Evolutionary conservation across 64 coral and sea anemone species (phyloP).

Genomic region (Hydrozoanthus tunicans): DNA sequence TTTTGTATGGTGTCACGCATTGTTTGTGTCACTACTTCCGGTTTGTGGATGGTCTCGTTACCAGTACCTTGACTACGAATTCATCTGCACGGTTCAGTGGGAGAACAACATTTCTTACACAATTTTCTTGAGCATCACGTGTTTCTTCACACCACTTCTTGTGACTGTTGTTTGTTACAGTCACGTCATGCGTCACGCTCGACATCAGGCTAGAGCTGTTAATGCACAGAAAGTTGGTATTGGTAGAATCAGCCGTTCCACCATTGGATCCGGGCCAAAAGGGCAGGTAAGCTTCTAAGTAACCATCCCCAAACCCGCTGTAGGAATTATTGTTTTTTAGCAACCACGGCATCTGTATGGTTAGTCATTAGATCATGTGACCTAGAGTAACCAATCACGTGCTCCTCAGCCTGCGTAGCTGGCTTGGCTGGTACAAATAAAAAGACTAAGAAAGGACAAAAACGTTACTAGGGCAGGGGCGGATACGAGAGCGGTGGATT

Average conservation of each 20-base stretch:
- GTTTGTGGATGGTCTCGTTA: constrained; percentile 74
- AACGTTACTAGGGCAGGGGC: too few relatives aligned
- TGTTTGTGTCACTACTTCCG: constrained; percentile 54
- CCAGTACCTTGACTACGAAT: constrained; percentile 66
- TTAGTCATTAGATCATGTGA: too few relatives aligned
- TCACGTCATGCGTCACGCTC: constrained; percentile 62
- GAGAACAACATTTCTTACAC: constrained; percentile 48
- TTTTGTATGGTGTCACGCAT: constrained; percentile 58
- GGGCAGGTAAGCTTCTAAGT: neutral
- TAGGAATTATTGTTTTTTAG: too few relatives aligned
- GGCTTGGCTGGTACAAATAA: too few relatives aligned
- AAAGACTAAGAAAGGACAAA: too few relatives aligned
- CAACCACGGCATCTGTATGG: too few relatives aligned
- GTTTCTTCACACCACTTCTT: constrained; percentile 43
- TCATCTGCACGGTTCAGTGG: constrained; percentile 74
- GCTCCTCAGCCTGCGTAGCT: too few relatives aligned
- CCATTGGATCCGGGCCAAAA: neutral
- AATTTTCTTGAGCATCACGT: constrained; percentile 58
- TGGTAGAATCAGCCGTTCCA: neutral
- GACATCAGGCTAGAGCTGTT: constrained; percentile 53
- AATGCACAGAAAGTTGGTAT: neutral
- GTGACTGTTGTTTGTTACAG: constrained; percentile 66
- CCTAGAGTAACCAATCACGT: too few relatives aligned
- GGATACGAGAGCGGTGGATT: too few relatives aligned
- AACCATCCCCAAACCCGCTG: too few relatives aligned